A percentile compares a stretch with the other conserved stretches of the same genome.
Conservation (phyloP, 2,888 invertebrate species). For the Epsilonema sp. region DNA sequence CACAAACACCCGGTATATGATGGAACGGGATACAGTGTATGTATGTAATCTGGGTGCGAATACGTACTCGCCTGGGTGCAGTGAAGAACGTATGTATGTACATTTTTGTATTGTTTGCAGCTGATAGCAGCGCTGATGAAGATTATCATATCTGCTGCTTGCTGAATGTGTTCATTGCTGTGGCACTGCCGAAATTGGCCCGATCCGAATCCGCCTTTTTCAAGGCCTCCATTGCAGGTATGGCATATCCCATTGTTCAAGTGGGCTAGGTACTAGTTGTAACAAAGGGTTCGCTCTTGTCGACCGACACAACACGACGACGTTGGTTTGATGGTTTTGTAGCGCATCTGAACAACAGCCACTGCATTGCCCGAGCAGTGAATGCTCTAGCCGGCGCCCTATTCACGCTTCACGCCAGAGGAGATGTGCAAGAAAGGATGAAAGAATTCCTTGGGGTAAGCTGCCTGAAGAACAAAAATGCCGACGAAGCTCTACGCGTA, state of each 20-base stretch:
- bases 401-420: constrained; percentile 82
- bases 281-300: background rate
- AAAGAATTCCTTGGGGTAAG: constrained; percentile 62
- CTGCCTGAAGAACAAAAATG: constrained; percentile 8
- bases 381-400: constrained; percentile 87
- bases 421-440: constrained; percentile 89
- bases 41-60: no score
- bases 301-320: background rate
- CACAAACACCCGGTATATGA: constrained; percentile 44
- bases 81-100: no score
- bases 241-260: constrained; percentile 7
- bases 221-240: constrained; percentile 33
- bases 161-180: constrained; percentile 94
- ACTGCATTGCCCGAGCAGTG: constrained; percentile 88
- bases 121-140: background rate
- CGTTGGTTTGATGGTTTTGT: background rate
- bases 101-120: background rate
- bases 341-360: constrained; percentile 95
- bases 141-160: constrained; percentile 57
- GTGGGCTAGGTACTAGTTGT: constrained; percentile 2
- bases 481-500: no score
- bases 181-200: constrained; percentile 82
- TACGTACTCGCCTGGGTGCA: no score
- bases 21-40: no score
- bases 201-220: constrained; percentile 58